Evolutionary conservation across 2,888 invertebrate species (phyloP), one percentile per base, ranked within the genome.

Genomic region (Agrotis exclamationis): DNA sequence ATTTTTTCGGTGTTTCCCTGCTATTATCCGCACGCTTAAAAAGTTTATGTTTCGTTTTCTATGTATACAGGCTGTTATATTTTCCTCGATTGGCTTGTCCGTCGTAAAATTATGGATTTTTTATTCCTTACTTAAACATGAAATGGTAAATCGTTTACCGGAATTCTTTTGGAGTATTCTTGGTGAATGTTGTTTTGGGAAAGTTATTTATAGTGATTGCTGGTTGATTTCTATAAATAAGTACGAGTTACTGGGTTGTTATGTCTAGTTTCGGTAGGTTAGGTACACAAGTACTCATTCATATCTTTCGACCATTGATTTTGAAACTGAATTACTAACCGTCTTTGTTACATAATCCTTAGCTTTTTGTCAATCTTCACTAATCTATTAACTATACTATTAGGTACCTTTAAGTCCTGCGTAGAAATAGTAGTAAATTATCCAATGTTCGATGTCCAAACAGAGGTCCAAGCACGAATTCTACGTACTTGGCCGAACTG

Each of bases 21-120:
- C 74, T 72, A 83, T 88, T 88, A 82, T 82, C 80, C 74, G 82
- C 87, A 88, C 87, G 86, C 84, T 74, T 80, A 7, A 54, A 76
- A 68, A 80, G 45, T 79, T 68, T 53, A 63, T 28, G 24, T 51
- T 50, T 48, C 57, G 18, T 70, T 39, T 57, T 62, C 57, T 70
- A 60, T 64, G 48, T 74, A n/a, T 64, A 70, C 51, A 45, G 14
- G 48, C 44, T 58, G 67, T 68, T 56, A 70, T 24, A 39, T 71
- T 81, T 80, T 51, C 44, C 44, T 48, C 67, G 60, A 72, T 76
- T 64, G 57, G 54, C 45, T 76, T 67, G 71, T 67, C 68, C 44
- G 65, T 74, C 66, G 68, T 84, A 65, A 79, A 67, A 75, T 69
- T 74, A 54, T 48, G 54, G 18, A 53, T 24, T 69, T 75, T 71